A percentile compares a stretch with the other conserved stretches of the same genome.
Evolutionary conservation across 2,797 vertebrate species (phyloP).

Genomic region (Oreochromis grahami): DNA sequence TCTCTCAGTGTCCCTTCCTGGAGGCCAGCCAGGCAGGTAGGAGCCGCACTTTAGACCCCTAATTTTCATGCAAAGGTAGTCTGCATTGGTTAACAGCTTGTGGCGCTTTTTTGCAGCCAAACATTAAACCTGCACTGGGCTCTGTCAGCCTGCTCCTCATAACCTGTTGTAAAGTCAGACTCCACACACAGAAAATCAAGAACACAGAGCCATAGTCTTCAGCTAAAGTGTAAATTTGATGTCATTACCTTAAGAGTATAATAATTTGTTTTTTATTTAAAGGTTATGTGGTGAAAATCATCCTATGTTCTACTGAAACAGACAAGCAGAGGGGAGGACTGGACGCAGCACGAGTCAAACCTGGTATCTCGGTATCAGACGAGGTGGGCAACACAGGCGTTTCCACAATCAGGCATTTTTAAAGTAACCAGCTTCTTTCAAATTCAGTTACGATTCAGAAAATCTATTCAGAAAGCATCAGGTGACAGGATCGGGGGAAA

Average conservation of each 20-base stretch:
- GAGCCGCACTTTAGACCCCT: slow-evolving; percentile 11
- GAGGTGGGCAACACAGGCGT: slow-evolving; percentile 8
- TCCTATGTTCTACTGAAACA: neutral
- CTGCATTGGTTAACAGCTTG: slow-evolving; percentile 23
- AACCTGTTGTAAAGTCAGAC: slow-evolving; percentile 39
- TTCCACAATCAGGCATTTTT: slow-evolving; percentile 6
- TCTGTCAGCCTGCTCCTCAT: slow-evolving; percentile 1
- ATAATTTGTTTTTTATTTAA: neutral
- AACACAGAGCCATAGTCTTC: neutral
- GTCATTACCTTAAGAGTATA: neutral
- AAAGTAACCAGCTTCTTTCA: neutral
- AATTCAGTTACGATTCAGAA: neutral
- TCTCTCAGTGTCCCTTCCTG: slow-evolving; percentile 5
- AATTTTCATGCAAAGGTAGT: slow-evolving; percentile 64
- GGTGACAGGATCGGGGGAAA: neutral
- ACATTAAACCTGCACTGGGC: slow-evolving; percentile 25
- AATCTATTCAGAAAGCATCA: slow-evolving; percentile 42
- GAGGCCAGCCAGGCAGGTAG: slow-evolving; percentile 28
- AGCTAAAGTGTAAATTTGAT: neutral
- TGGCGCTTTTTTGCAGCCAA: slow-evolving; percentile 27
- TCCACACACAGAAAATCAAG: neutral
- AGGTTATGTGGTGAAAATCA: slow-evolving; percentile 3
- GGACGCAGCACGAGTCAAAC: slow-evolving; percentile 10
- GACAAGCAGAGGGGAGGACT: neutral
- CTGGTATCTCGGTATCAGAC: slow-evolving; percentile 1